Evolutionary conservation across 1,140 invertebrate species (phyloP).

Genomic region (Latrodectus geometricus): DNA sequence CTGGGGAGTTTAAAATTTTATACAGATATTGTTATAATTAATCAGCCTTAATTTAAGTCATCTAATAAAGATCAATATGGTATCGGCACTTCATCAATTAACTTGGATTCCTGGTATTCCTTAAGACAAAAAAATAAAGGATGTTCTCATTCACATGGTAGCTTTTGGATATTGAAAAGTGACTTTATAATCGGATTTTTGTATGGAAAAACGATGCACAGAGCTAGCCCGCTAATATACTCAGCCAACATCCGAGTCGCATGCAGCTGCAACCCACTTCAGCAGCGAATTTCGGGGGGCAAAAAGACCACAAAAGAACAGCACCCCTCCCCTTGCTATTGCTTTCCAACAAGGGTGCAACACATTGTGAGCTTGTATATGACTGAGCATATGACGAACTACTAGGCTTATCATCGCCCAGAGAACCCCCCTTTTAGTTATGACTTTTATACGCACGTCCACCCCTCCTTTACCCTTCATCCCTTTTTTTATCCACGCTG

Average conservation of each 20-base stretch:
- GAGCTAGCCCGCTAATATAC: slow-evolving; percentile 20
- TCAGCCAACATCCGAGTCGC: slow-evolving; percentile 13
- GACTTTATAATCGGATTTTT: neutral
- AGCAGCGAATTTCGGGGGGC: neutral
- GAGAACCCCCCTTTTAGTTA: slow-evolving; percentile 8
- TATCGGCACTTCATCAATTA: neutral
- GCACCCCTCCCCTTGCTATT: neutral
- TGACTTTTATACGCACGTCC: slow-evolving; percentile 15
- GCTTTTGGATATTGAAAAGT: neutral
- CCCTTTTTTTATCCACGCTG: neutral
- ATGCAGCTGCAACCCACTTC: slow-evolving; percentile 23
- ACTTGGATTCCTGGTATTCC: neutral
- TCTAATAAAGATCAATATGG: neutral
- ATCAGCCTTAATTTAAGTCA: neutral
- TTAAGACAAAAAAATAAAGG: neutral
- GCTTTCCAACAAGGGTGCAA: neutral
- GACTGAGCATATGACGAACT: slow-evolving; percentile 58
- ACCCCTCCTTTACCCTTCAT: no score
- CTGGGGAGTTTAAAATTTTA: no score
- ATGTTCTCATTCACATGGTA: neutral
- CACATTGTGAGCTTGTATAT: slow-evolving; percentile 42
- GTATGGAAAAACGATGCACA: neutral
- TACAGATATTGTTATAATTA: no score
- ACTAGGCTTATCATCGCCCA: slow-evolving; percentile 45
- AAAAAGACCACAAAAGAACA: slow-evolving; percentile 22